These are phyloP conservation scores for Hirtodrosophila cameraria DNA, from an alignment of 2,888 invertebrate species.

Conservation along the genomic window DNA sequence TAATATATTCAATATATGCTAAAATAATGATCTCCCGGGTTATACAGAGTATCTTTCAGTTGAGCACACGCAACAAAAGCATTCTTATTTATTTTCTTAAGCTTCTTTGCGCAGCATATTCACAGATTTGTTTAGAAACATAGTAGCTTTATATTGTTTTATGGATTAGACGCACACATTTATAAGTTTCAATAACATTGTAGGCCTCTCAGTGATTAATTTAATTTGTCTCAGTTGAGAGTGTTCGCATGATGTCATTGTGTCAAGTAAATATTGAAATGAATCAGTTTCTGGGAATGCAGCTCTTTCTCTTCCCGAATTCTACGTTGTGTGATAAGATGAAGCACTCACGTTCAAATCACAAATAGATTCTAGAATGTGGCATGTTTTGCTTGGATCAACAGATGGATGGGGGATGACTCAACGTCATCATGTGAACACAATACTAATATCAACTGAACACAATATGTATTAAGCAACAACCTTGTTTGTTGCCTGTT, in stretches of 20 bases:
- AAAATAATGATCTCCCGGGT: too few relatives aligned
- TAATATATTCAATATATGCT: too few relatives aligned
- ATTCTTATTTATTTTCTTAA: constrained; percentile 14
- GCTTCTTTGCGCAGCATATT: neutral
- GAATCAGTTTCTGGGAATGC: constrained; percentile 8
- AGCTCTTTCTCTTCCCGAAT: neutral
- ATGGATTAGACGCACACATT: neutral
- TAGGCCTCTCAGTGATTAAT: constrained; percentile 1
- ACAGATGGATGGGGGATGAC: constrained; percentile 29
- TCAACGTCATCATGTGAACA: constrained; percentile 19
- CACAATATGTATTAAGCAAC: neutral
- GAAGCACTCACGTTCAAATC: neutral
- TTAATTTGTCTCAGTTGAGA: neutral
- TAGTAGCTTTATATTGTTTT: constrained; percentile 18
- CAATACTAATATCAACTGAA: neutral
- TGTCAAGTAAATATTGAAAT: neutral
- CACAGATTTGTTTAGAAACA: constrained; percentile 4
- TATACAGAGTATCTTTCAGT: too few relatives aligned
- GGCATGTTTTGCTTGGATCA: constrained; percentile 14
- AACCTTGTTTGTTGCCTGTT: constrained; percentile 5
- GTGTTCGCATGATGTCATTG: constrained; percentile 23
- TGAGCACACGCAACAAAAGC: too few relatives aligned
- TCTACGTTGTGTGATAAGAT: neutral
- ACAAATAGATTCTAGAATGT: constrained; percentile 2
- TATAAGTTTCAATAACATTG: too few relatives aligned